Evolutionary conservation across 1,140 invertebrate species (phyloP), one percentile per base, ranked within the genome.

Genomic region (Drosophila kohkoa): DNA sequence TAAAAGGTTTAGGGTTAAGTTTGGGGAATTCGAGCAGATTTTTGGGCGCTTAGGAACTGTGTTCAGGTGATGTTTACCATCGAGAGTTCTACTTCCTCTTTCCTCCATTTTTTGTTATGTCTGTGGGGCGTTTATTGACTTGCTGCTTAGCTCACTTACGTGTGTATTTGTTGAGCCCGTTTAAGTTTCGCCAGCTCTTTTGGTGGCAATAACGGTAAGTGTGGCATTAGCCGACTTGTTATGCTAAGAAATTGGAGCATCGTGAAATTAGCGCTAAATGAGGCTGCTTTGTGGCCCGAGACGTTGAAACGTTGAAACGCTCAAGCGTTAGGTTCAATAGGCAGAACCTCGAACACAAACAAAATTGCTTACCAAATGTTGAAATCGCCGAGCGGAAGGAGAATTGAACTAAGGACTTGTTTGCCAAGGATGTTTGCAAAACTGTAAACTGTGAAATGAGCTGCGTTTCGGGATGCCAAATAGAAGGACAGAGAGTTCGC

Each of bases 211-310:
- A 87, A 79, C 49, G 78, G 45, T 82, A 76, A 76, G 74, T 66
- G 57, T 58, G 67, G 57, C 75, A 51, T 54, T 60, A 79, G 59
- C 67, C 70, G 52, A 65, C 73, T 78, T 72, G 74, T 76, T 79
- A 79, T 75, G 55, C 73, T 49, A 75, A 66, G 69, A 85, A 82
- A 85, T 85, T 86, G 79, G 57, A 82, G 79, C 71, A 82, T 88
- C 69, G 67, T 79, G 68, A 80, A 87, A 87, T 87, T 87, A 87
- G 83, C 80, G 83, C 73, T 88, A 87, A 87, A 88, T 88, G 83
- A 87, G 83, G 80, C 64, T 73, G 79, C 63, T 87, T 88, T 88
- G 76, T 82, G 83, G 72, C 38, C 59, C 86, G 76, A 76, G 46
- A 87, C 79, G 45, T 10, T 46, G 20, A 46, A 46, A 20, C 20